Base-by-base conservation (phyloP, 1,140 invertebrate species). In the Platyscapa corneri region DNA sequence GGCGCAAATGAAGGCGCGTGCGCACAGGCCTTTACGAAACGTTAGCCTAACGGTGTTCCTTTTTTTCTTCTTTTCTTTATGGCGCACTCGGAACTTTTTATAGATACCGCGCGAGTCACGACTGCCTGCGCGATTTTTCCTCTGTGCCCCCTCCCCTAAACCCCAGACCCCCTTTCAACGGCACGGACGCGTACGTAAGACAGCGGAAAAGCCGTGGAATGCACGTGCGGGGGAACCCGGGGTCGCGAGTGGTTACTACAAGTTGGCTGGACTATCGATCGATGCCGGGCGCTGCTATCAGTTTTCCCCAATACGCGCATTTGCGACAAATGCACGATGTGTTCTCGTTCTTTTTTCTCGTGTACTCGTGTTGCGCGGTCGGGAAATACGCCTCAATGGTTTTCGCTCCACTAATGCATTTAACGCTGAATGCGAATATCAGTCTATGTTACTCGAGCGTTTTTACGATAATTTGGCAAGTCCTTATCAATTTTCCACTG, bases 31-130 rank as follows among this genome's bases (percentile, higher is more conserved):
- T 85, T 80, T 81, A 76, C 79, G 84, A 75, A 86, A 86, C 85
- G 85, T 86, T 86, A 86, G 85, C 7, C 81, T 86, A 86, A 86
- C 85, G 85, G 85, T 83, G 82, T n/a, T 79, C 78, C 82, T 72
- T 78, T 76, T 76, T 56, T 77, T 76, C 39, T 76, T 30, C n/a
- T 49, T 64, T 27, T 82, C 67, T 82, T 72, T 56, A 37, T 46
- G 34, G 49, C 67, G 67, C 80, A 56, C 82, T 10, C 27, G 3
- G 34, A 32, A 18, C 75, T 84, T 78, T 84, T 78, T 84, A 70
- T 53, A 84, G 74, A 84, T 42, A 32, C 70, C 49, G 53, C 82
- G 82, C 72, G 82, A 83, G 72, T 65, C 81, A 83, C 81, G 81
- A 79, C 77, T 64, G 20, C 53, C 49, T n/a, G 7, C 39, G 64